Base-by-base conservation (phyloP, 53 echinoderm and acorn worm genomes). In the Paracentrotus lividus region DNA sequence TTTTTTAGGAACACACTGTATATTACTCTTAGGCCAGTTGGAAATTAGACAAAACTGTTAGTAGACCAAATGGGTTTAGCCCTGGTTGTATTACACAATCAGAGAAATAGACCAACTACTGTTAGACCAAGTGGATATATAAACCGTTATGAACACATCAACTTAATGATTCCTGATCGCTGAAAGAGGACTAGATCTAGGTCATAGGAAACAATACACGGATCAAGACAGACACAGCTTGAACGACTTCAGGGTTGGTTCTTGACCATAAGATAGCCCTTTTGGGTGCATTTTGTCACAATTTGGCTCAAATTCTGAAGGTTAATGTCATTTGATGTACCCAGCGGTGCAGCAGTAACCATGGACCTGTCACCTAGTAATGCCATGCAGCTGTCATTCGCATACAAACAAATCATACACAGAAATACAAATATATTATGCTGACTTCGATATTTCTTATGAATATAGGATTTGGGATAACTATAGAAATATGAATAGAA, bases 251-350 rank as follows among this genome's bases (percentile, higher is more conserved):
- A 38, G 36, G 16, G 32, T 2, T 4, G 72, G 40, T 38, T 72
- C 72, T 72, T 72, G 72, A 72, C 72, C 72, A 72, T 72, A 18
- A 72, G 72, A 72, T 18, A 40, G 72, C 72, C 72, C 36, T 72
- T 72, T 72, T 40, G 66, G 72, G 15, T 72, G 4, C 20, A 72
- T 72, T 72, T 72, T 72, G 72, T 40, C 72, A 72, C 72, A 38
- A 72, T 72, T 72, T 72, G 72, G 72, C 72, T 72, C 72, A 40
- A 72, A 72, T 72, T 72, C 4, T 72, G 18, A 40, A 18, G 72
- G 18, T 72, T 72, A 40, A 40, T 38, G 40, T 72, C 72, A 36
- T 20, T 38, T 18, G 18, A 40, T 5, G 72, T 21, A 72, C 72
- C 72, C 72, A 36, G 72, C 5, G 40, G 72, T 12, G 40, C 20